Evolutionary conservation across 2,888 invertebrate species (phyloP), one percentile per base, ranked within the genome.

Genomic region (Electrophaes corylata): DNA sequence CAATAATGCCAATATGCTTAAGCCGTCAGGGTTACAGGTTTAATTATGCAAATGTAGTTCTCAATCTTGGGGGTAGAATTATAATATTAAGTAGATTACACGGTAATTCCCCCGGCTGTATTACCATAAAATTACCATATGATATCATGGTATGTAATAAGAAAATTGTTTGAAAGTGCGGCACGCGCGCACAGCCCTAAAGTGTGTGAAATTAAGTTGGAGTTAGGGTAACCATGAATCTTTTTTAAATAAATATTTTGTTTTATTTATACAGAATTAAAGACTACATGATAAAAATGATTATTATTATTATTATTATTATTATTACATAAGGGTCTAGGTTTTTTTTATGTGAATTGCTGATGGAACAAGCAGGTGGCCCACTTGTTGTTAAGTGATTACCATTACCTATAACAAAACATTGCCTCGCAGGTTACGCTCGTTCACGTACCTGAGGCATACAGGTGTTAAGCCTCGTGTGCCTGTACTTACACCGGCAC

Each of bases 91-190:
- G 53, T 64, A 52, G 66, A 72, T 69, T 64, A 65, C 57, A 50
- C 47, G 45, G 54, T 57, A 62, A 62, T 55, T 68, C 66, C 66
- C 56, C 53, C 59, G 53, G 39, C 23, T 47, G 55, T 35, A 66
- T 67, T 63, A 67, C 62, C 66, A 67, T 67, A 60, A 64, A 62
- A 67, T 67, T 67, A 66, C 57, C 69, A 68, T 66, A 58, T 50
- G 53, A 56, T 66, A 58, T 58, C 43, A 41, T 40, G 52, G 48
- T 67, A 70, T 67, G 72, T 63, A 56, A 63, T 60, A 67, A 64
- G 66, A 65, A 68, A 66, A 64, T 61, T 59, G 59, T 65, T 65
- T 60, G 52, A 19, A 58, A 60, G 62, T 47, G 64, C 33, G 49
- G 50, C 64, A 60, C 64, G 67, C 64, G 66, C 47, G 35, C 60